These are phyloP conservation scores for Podarcis raffonei DNA, from an alignment of 2,113 vertebrate species.

Conservation along the genomic window DNA sequence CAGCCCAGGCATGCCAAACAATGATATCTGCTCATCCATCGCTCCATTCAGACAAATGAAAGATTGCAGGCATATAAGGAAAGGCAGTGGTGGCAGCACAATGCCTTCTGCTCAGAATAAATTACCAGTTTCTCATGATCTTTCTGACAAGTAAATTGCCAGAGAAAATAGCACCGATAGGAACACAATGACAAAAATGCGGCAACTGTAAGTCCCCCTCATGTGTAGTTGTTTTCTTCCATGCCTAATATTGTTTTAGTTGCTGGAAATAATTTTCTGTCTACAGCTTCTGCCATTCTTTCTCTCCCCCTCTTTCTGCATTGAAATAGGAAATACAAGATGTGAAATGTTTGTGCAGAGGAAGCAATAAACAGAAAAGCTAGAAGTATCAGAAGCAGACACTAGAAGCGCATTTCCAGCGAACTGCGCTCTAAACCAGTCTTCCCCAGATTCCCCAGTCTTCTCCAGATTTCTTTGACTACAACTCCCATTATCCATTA, in stretches of 20 bases:
- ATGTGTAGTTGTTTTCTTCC: conserved; percentile 42
- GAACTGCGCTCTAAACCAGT: neutral
- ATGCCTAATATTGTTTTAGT: neutral
- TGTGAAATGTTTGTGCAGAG: neutral
- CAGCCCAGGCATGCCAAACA: conserved; percentile 35
- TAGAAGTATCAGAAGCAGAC: no score
- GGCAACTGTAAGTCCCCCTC: conserved; percentile 47
- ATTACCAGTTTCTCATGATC: conserved; percentile 71
- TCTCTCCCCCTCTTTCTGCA: neutral
- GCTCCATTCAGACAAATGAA: conserved; percentile 68
- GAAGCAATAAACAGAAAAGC: neutral
- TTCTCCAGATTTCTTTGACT: no score
- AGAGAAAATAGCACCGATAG: conserved; percentile 62
- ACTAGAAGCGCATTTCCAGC: neutral
- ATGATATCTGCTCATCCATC: conserved; percentile 62
- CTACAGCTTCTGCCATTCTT: neutral
- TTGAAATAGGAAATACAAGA: neutral
- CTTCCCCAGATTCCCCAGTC: no score
- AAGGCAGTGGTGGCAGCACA: conserved; percentile 53
- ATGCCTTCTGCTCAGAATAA: conserved; percentile 61
- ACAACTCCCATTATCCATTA: no score
- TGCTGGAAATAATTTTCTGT: conserved; percentile 1
- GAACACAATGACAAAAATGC: conserved; percentile 64
- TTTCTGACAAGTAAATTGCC: conserved; percentile 73
- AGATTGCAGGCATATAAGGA: conserved; percentile 59